Conservation (phyloP, 2,113 vertebrate genomes). For the Jacana jacana region DNA sequence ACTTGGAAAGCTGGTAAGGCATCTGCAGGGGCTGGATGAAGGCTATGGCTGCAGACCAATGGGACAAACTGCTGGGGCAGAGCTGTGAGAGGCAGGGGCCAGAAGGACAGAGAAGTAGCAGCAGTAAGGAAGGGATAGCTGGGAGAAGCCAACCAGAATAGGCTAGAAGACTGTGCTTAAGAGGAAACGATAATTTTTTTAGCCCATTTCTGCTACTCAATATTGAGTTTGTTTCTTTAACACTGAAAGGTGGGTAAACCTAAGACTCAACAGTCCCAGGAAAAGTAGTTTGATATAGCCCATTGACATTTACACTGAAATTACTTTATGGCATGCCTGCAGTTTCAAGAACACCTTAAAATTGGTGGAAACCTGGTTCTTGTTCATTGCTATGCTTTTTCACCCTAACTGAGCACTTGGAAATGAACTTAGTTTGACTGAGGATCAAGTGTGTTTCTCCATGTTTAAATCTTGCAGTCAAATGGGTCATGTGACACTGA, state of each 20-base stretch:
- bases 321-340: not conserved
- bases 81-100: not conserved
- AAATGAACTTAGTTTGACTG: not conserved
- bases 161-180: not conserved
- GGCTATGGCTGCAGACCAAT: not conserved
- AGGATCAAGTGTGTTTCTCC: not conserved
- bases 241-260: not conserved
- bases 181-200: not conserved
- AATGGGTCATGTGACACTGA: not conserved
- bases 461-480: not conserved
- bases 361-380: not conserved
- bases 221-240: not conserved
- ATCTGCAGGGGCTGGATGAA: not conserved
- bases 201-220: not conserved
- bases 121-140: not conserved
- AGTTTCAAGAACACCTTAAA: not conserved
- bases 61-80: not conserved
- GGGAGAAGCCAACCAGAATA: not conserved
- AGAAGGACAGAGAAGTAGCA: not conserved
- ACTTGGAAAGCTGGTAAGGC: not conserved
- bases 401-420: not conserved
- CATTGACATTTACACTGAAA: not conserved
- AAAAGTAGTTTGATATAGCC: not conserved
- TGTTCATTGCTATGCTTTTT: not conserved
- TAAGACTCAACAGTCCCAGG: not conserved